Evolutionary conservation across 2,888 invertebrate genomes (phyloP).

Genomic region (Aleiodes alternator): DNA sequence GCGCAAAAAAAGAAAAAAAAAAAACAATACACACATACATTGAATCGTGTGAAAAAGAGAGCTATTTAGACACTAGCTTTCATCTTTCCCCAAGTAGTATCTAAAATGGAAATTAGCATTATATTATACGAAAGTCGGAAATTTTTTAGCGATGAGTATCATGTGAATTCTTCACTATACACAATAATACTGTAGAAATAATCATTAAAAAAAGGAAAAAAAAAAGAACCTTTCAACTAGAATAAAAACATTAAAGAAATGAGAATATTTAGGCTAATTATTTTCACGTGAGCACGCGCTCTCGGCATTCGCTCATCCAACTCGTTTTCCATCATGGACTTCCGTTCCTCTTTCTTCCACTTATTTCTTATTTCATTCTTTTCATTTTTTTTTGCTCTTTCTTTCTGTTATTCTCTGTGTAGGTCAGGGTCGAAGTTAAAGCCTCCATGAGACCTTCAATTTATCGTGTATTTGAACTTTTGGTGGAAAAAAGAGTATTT

Average conservation of each 20-base stretch:
- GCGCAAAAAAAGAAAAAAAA: too few species aligned
- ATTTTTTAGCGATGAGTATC: constrained; percentile 7
- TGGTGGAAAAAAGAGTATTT: neutral
- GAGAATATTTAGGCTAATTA: constrained; percentile 36
- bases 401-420: constrained; percentile 51
- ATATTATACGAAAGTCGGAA: constrained; percentile 15
- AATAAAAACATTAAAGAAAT: constrained; percentile 7
- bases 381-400: constrained; percentile 2
- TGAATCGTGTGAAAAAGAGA: constrained; percentile 24
- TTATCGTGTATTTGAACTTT: neutral
- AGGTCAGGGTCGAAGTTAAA: constrained; percentile 58
- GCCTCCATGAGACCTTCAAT: neutral
- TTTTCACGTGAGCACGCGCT: constrained; percentile 20
- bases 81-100: neutral
- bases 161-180: constrained; percentile 15
- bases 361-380: neutral
- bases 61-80: constrained; percentile 23
- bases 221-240: neutral
- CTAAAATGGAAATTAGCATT: constrained; percentile 14
- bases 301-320: neutral
- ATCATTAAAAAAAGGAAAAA: neutral
- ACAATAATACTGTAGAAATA: constrained; percentile 5
- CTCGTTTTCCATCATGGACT: constrained; percentile 22
- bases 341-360: constrained; percentile 31
- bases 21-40: neutral